Percentiles rank a stretch among this genome's conserved stretches.
phyloP scores from a whole-genome alignment of 2,797 vertebrate genomes.

The Pristis pectinata region DNA sequence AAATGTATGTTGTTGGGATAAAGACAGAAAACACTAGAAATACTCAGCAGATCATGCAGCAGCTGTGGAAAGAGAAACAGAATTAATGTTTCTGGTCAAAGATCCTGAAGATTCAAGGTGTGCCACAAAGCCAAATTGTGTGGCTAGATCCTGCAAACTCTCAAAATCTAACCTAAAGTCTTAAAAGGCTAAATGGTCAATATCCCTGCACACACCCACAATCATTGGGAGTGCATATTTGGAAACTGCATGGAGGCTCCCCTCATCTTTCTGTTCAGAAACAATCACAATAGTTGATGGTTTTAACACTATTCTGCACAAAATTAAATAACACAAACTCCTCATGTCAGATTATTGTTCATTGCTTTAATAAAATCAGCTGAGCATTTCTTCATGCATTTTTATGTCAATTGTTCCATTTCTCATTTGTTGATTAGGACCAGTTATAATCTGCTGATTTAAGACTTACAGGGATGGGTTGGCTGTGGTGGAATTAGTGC shows the following conservation, averaged over 20 bases:
- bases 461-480: too few relatives aligned
- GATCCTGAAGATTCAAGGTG: too few relatives aligned
- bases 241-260: neutral
- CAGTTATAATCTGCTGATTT: neutral
- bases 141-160: too few relatives aligned
- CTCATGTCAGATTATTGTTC: neutral
- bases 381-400: neutral
- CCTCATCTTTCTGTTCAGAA: neutral
- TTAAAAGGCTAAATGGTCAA: too few relatives aligned
- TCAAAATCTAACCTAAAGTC: too few relatives aligned
- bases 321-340: neutral
- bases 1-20: too few relatives aligned
- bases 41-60: too few relatives aligned
- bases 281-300: neutral
- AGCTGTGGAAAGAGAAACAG: too few relatives aligned
- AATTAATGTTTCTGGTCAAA: too few relatives aligned
- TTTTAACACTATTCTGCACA: neutral
- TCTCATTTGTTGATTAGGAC: neutral
- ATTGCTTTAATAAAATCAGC: neutral
- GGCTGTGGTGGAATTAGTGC: neutral
- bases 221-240: neutral
- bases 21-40: too few relatives aligned
- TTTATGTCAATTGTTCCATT: neutral
- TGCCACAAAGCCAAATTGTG: too few relatives aligned
- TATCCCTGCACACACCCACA: neutral